These are phyloP conservation scores for Mantis religiosa DNA, from an alignment of 2,888 invertebrate species.

Conservation along the genomic window DNA sequence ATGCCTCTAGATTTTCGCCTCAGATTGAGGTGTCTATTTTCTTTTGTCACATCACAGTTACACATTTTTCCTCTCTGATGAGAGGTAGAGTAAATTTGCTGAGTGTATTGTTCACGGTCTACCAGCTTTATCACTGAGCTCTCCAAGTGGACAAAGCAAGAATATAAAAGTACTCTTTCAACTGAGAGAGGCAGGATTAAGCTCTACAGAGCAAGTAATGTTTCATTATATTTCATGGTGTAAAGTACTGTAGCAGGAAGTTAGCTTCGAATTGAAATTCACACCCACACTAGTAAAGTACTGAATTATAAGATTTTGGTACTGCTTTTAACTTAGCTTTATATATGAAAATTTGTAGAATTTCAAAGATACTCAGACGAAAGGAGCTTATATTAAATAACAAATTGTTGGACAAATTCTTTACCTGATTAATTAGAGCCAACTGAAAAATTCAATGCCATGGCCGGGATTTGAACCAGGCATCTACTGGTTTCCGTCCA, in stretches of 20 bases:
- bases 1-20: too few relatives aligned
- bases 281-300: background rate
- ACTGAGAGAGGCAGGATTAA: background rate
- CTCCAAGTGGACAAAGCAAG: background rate
- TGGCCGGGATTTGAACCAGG: too few relatives aligned
- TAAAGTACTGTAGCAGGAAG: background rate
- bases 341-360: too few relatives aligned
- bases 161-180: background rate
- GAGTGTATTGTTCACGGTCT: background rate
- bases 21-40: background rate
- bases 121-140: background rate
- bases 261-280: background rate
- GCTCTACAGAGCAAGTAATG: background rate
- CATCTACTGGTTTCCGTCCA: too few relatives aligned
- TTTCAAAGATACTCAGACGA: too few relatives aligned
- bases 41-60: background rate
- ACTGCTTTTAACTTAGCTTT: too few relatives aligned
- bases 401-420: too few relatives aligned
- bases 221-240: background rate
- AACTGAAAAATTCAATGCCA: too few relatives aligned
- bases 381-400: too few relatives aligned
- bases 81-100: background rate
- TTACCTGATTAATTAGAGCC: too few relatives aligned
- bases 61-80: background rate
- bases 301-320: too few relatives aligned